These are phyloP conservation scores for Coregonus ussuriensis DNA, from an alignment of 2,797 vertebrate species.

Conservation along the genomic window DNA sequence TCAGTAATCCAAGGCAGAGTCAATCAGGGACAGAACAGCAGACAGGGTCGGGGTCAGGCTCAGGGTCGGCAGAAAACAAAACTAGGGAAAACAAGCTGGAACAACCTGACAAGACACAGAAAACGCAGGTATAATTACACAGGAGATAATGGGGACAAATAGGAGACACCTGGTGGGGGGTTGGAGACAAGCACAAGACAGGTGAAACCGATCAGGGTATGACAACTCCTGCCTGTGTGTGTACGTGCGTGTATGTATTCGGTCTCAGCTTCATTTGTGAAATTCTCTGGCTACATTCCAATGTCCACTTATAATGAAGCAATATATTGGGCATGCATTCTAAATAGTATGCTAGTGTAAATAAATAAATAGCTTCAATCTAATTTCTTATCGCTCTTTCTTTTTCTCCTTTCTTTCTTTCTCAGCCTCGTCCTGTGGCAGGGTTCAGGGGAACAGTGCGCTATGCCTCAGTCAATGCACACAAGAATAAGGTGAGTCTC, in stretches of 20 bases:
- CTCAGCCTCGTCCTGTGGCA: constrained; percentile 92
- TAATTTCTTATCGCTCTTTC: background rate
- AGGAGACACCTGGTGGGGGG: no score
- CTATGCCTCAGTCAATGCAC: constrained; percentile 96
- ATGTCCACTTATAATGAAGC: background rate
- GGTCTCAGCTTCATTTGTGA: background rate
- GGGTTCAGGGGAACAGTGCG: constrained; percentile 97
- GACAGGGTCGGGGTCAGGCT: no score
- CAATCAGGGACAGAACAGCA: no score
- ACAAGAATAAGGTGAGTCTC: constrained; percentile 88
- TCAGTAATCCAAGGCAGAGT: no score
- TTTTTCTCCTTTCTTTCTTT: constrained; percentile 30
- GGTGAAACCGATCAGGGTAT: no score
- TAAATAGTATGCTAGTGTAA: background rate
- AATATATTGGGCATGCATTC: no score
- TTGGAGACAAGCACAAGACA: no score
- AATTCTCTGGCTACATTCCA: background rate
- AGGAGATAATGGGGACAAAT: no score
- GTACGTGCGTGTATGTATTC: constrained; percentile 40
- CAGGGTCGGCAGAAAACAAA: no score
- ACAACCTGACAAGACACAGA: no score
- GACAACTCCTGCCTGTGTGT: background rate
- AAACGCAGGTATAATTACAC: no score
- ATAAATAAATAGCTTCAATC: background rate
- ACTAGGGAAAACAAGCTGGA: no score